Base-by-base conservation (phyloP, 2,888 invertebrate genomes). In the Caenorhabditis sulstoni region DNA sequence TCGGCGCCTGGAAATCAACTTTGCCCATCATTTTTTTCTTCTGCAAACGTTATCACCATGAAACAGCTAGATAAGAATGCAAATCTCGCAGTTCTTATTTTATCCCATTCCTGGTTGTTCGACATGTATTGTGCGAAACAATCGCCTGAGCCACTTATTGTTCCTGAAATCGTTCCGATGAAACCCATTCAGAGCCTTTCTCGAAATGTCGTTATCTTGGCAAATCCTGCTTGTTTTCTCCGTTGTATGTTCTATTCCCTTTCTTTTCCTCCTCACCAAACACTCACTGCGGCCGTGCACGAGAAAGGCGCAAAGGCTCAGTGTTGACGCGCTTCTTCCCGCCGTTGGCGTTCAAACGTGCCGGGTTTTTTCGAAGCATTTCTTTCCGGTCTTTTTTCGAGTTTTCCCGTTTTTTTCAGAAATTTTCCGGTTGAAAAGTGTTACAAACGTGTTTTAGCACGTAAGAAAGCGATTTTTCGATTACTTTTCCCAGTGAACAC, bases 101-200 rank as follows among this genome's bases (percentile, higher is more conserved):
- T 58, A 22, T 79, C 79, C 79, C 74, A 74, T 39, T 61, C 62
- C 12, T 67, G 44, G n/a, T 79, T 73, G n/a, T 58, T 35, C 14
- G 68, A 47, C 5, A 73, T 16, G 52, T 68, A 74, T 23, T 79
- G 79, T 4, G 74, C 73, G 7, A 68, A 57, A 53, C 52, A 47
- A 18, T 79, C 79, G 1, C 79, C 79, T 23, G 68, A 53, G 3
- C 68, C 67, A 39, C 74, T 79, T 1, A 79, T 79, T 11, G 53
- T 65, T 11, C 66, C 79, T 79, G 45, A 41, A 78, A 71, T 16
- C n/a, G 7, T n/a, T n/a, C n/a, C n/a, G n/a, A n/a, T n/a, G n/a
- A n/a, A n/a, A n/a, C n/a, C n/a, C n/a, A n/a, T n/a, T n/a, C n/a
- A n/a, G n/a, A n/a, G n/a, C n/a, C n/a, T n/a, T n/a, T n/a, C n/a